Conservation (phyloP, 2,797 vertebrate species). For the Gymnoscopelus braueri region DNA sequence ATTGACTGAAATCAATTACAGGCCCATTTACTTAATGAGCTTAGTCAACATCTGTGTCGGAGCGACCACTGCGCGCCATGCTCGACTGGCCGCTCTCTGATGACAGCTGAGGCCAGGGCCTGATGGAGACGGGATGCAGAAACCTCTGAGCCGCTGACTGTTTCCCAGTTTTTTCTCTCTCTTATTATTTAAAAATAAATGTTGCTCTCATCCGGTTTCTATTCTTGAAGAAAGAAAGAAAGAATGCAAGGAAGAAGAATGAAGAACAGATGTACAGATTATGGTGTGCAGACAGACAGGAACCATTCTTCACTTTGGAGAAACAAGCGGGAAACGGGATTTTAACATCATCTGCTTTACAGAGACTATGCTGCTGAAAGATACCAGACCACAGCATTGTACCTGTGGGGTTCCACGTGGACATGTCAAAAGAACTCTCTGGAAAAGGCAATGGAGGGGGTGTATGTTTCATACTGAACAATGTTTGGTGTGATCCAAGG, state of each 20-base stretch:
- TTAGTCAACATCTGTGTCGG: slow-evolving; percentile 63
- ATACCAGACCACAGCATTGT: too few species aligned
- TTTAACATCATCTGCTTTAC: too few species aligned
- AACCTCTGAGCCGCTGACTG: slow-evolving; percentile 8
- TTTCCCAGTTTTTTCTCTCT: slow-evolving; percentile 7
- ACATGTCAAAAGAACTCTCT: too few species aligned
- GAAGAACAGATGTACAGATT: too few species aligned
- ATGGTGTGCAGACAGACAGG: too few species aligned
- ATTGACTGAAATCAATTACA: slow-evolving; percentile 71
- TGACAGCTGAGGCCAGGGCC: slow-evolving; percentile 5
- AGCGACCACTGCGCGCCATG: slow-evolving; percentile 5
- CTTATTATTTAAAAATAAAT: slow-evolving; percentile 3
- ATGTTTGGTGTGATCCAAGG: too few species aligned
- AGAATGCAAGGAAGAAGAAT: neutral
- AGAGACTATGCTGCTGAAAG: too few species aligned
- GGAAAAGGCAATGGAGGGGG: too few species aligned
- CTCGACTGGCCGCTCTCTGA: slow-evolving; percentile 34
- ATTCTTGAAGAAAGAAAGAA: slow-evolving; percentile 2
- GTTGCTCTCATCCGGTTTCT: slow-evolving; percentile 3
- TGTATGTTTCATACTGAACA: too few species aligned
- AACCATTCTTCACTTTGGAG: too few species aligned
- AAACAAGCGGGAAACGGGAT: too few species aligned
- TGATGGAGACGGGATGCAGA: slow-evolving; percentile 23
- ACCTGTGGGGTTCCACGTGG: too few species aligned
- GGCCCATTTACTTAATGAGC: slow-evolving; percentile 70